Base-by-base conservation (phyloP, 1,140 invertebrate species). In the Cataglyphis hispanica region DNA sequence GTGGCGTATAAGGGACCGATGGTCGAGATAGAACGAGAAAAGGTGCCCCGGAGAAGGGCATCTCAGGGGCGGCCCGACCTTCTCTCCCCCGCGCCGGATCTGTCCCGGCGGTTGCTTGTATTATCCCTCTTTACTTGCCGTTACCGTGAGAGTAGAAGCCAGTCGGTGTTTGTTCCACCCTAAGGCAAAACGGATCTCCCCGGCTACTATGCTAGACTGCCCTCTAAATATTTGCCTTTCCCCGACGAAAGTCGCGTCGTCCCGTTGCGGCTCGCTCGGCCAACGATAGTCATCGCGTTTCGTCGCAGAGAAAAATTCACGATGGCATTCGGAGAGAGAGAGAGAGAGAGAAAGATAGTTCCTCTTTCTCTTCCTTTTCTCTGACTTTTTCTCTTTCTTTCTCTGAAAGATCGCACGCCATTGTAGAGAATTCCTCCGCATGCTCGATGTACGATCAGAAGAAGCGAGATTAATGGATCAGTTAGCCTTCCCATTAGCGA, bases 211-310 rank as follows among this genome's bases (percentile, higher is more conserved):
- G 88, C 87, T 89, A 89, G 88, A 89, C 87, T 89, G 69, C 80
- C 85, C 84, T 81, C 61, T 86, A 89, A 89, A 89, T 89, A 89
- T 89, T 89, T 89, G 76, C 87, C 76, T 86, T 89, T 31, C 61
- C 43, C 61, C 34, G 67, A 60, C 78, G 31, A 61, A 37, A 72
- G 67, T 56, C 34, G 77, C 40, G 60, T 31, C 75, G 43, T 53
- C 61, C 61, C 56, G 75, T 43, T 43, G 34, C 50, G 77, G 46
- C 34, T 50, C 58, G 40, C 60, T 66, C 63, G 22, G 10, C 25
- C 74, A 31, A n/a, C 31, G 46, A 67, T 56, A 37, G 43, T 80
- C 76, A 25, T 56, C 76, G 76, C 27, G 40, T 53, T 72, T 43
- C 34, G 7, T 34, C 37, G 61, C 19, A 37, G 66, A 40, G 53